phyloP scores from a whole-genome alignment of 2,113 vertebrate species.

The Leucopsar rothschildi region DNA sequence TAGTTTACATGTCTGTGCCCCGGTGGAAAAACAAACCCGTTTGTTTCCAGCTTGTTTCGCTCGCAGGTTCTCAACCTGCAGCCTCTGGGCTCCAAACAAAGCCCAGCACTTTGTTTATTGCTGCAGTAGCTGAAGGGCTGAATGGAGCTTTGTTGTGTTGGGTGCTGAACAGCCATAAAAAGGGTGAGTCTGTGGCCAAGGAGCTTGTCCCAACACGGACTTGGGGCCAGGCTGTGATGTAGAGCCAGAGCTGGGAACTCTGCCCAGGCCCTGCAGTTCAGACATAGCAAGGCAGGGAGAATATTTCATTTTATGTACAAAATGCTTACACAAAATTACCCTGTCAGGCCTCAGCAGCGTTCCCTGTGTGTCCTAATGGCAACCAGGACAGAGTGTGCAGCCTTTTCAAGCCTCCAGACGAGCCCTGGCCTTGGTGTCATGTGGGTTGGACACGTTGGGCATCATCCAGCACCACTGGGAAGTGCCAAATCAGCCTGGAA shows the following conservation, averaged over 20 bases:
- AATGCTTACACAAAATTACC: neutral
- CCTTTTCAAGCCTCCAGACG: neutral
- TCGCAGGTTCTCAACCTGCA: neutral
- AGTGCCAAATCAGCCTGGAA: fast-evolving
- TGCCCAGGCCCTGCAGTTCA: conserved; percentile 25
- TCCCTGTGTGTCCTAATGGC: neutral
- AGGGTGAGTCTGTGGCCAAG: neutral
- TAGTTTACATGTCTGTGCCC: neutral
- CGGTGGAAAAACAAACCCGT: neutral
- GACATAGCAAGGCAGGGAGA: neutral
- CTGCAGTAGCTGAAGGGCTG: neutral
- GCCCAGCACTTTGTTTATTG: neutral
- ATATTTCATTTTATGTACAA: neutral
- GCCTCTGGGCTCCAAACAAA: neutral
- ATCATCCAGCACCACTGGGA: fast-evolving
- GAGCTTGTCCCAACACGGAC: neutral
- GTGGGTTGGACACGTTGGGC: fast-evolving
- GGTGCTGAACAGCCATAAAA: neutral
- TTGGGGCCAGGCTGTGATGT: conserved; percentile 45
- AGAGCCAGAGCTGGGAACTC: conserved; percentile 35
- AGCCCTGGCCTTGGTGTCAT: fast-evolving
- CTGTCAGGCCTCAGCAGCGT: neutral
- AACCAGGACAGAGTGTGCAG: neutral
- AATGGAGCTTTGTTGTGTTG: neutral
- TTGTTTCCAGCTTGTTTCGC: neutral